Conservation (phyloP, 1,140 invertebrate species). For the Melitaea cinxia region DNA sequence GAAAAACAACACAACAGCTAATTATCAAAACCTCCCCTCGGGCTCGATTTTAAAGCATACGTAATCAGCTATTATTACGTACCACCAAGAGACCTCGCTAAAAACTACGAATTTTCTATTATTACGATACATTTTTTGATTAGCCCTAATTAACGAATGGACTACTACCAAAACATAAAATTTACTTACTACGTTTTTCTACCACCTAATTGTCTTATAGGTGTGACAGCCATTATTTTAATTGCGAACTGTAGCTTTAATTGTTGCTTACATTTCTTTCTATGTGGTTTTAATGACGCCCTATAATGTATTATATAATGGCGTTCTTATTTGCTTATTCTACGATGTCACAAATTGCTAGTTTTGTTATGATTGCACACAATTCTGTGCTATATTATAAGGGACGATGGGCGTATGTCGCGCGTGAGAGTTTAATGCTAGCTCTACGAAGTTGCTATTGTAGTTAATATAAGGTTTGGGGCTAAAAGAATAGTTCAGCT, state of each 20-base stretch:
- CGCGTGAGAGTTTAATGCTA: slow-evolving; percentile 19
- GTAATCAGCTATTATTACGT: slow-evolving; percentile 38
- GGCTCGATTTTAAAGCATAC: slow-evolving; percentile 37
- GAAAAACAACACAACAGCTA: slow-evolving; percentile 30
- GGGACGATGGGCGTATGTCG: not conserved
- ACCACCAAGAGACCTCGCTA: slow-evolving; percentile 28
- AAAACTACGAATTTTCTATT: slow-evolving; percentile 34
- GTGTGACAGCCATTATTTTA: slow-evolving; percentile 80
- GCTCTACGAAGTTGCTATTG: slow-evolving; percentile 18
- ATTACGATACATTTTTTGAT: slow-evolving; percentile 75
- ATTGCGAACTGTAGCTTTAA: slow-evolving; percentile 70
- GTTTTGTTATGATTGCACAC: slow-evolving; percentile 10
- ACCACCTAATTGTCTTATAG: slow-evolving; percentile 77
- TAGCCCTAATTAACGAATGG: slow-evolving; percentile 71
- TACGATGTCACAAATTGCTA: slow-evolving; percentile 37
- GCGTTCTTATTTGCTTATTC: slow-evolving; percentile 46
- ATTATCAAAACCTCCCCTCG: slow-evolving; percentile 36
- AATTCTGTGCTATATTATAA: slow-evolving; percentile 14
- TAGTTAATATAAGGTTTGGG: slow-evolving; percentile 35
- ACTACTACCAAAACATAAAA: slow-evolving; percentile 70
- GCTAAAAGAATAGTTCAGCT: slow-evolving; percentile 43
- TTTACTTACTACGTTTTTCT: slow-evolving; percentile 56
- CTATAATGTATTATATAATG: slow-evolving; percentile 58
- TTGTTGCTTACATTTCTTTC: slow-evolving; percentile 68
- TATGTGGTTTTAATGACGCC: slow-evolving; percentile 64